These are phyloP conservation scores for Lepidurus couesii DNA, from an alignment of 1,140 invertebrate genomes.

Conservation along the genomic window DNA sequence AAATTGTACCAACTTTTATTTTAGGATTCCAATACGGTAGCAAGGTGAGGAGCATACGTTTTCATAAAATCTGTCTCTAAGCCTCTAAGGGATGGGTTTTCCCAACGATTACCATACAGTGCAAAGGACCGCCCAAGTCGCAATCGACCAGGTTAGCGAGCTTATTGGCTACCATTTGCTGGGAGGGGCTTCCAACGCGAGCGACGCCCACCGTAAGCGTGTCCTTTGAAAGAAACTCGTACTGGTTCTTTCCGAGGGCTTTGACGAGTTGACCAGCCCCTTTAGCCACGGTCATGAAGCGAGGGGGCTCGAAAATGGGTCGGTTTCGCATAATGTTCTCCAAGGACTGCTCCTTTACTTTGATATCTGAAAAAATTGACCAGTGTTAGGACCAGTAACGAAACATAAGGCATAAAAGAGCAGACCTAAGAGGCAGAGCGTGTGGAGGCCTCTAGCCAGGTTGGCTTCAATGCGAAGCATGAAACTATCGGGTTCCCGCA, in stretches of 20 bases:
- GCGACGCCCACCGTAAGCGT: slow-evolving; percentile 77
- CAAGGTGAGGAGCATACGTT: slow-evolving; percentile 35
- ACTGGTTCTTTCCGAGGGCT: slow-evolving; percentile 36
- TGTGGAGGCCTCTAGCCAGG: slow-evolving; percentile 78
- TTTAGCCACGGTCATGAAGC: slow-evolving; percentile 84
- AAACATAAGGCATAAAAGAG: neutral
- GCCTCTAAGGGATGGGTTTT: slow-evolving; percentile 82
- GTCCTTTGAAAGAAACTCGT: slow-evolving; percentile 39
- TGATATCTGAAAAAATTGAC: slow-evolving; percentile 66
- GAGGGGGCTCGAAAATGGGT: slow-evolving; percentile 85
- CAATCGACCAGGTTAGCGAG: slow-evolving; percentile 65
- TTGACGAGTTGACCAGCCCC: slow-evolving; percentile 72
- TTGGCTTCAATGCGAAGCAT: slow-evolving; percentile 89
- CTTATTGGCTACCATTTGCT: slow-evolving; percentile 68
- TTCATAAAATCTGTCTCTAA: slow-evolving; percentile 80
- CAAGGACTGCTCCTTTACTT: slow-evolving; percentile 94
- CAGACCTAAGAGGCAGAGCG: slow-evolving; percentile 86
- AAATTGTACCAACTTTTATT: neutral
- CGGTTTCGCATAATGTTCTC: slow-evolving; percentile 88
- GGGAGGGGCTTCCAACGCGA: slow-evolving; percentile 75
- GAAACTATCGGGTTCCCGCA: slow-evolving; percentile 97
- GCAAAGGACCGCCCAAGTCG: slow-evolving; percentile 83
- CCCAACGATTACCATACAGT: slow-evolving; percentile 83
- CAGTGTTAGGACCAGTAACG: slow-evolving; percentile 8
- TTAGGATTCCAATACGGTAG: neutral